Base-by-base conservation (phyloP, 2,888 invertebrate species). In the Peribatodes rhomboidaria region DNA sequence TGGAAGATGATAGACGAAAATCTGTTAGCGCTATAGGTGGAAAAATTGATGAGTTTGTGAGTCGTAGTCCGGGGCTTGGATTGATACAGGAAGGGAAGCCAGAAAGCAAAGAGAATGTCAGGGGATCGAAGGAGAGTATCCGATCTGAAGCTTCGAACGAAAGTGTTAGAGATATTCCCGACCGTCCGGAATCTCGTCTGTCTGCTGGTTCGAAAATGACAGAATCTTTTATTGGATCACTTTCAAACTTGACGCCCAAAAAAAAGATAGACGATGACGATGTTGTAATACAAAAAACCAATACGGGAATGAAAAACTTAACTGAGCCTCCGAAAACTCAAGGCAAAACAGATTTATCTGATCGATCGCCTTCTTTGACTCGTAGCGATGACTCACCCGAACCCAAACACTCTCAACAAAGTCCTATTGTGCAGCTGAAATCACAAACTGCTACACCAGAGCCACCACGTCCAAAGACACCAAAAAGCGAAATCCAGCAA, bases 351-450 rank as follows among this genome's bases (percentile, higher is more conserved):
- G 90, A 92, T 57, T 71, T 87, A 27, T 88, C 81, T 22, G 94
- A 94, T 73, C 90, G 94, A 53, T 94, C 94, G 27, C 94, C 94
- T 10, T 94, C 94, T 22, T 75, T 94, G 44, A 92, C 92, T 22
- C 83, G 92, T 57, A 94, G 93, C 73, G 94, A 93, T 76, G 94
- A 93, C 62, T 94, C 93, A 37, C 93, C 93, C 22, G 93, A 93
- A 69, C 88, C 86, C 33, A 92, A 90, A 75, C 85, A 84, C 69
- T 65, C 72, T 22, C 72, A 85, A n/a, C 79, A 82, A 59, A 84
- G 73, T 69, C 76, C 85, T 37, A 75, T 72, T 16, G 59, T 74
- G 49, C 74, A 82, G 22, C 84, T 81, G 22, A 90, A 88, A 77
- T 73, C 86, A 9, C 86, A 87, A 64, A 84, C 73, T 65, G 75